Evolutionary conservation across 2,888 invertebrate genomes (phyloP), one percentile per base, ranked within the genome.

Genomic region (Caenorhabditis sp.): DNA sequence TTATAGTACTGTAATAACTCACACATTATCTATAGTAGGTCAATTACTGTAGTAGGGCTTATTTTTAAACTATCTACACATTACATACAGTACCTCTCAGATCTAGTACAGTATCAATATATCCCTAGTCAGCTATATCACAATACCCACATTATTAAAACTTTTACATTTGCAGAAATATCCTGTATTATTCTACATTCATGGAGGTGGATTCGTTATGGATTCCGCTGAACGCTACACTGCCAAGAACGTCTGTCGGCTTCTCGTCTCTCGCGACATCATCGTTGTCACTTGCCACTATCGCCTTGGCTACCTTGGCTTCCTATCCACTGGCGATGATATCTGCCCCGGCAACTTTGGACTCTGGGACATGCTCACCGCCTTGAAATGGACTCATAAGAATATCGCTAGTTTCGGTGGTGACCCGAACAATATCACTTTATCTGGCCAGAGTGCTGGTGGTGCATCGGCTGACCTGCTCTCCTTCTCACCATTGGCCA

Each of bases 211-310:
- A 23, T 83, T 70, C 59, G 70, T 82, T 64, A 80, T 82, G 78
- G 82, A 82, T 66, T 77, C 77, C 10, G 72, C 82, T 3, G 77
- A 78, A 36, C 67, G 78, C 52, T 80, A 78, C 53, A 76, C 73
- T 5, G 70, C 77, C 26, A 79, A 78, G 63, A 78, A 82, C 53
- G 65, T 80, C 50, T 80, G 80, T 63, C 81, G 85, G 57, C 77
- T 80, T n/a, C 71, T 86, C 10, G 82, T 80, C 23, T 72, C 77
- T 3, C 77, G 82, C 21, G 85, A 78, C 43, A 80, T 86, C 53
- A 77, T 86, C 27, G 83, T 86, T 1, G 85, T 86, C 57, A 86
- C 85, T 14, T 76, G 82, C 26, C 83, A 86, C 59, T 86, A 86
- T 68, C 78, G 86, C 8, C 82, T 85, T 27, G 85, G 86, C 14